phyloP scores from a whole-genome alignment of 2,797 vertebrate genomes.

The Lutjanus argentimaculatus region DNA sequence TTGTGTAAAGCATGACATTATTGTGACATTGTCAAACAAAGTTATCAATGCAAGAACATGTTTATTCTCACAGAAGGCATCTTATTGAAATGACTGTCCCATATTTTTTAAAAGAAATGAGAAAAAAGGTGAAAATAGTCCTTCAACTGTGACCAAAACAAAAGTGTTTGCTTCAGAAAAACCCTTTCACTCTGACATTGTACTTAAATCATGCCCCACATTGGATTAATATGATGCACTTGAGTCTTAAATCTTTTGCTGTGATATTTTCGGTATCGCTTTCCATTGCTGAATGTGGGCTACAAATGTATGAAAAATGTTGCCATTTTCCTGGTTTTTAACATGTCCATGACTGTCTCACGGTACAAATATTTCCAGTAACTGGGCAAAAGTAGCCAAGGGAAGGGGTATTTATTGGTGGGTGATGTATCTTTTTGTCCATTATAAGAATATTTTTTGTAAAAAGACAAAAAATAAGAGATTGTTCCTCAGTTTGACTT shows the following conservation, averaged over 20 bases:
- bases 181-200: slow-evolving; percentile 66
- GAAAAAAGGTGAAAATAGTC: slow-evolving; percentile 64
- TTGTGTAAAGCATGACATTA: slow-evolving; percentile 71
- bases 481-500: slow-evolving; percentile 71
- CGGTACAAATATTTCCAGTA: slow-evolving; percentile 81
- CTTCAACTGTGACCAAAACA: slow-evolving; percentile 84
- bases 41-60: slow-evolving; percentile 57
- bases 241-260: slow-evolving; percentile 84
- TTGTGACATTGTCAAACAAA: slow-evolving; percentile 63
- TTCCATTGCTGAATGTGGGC: slow-evolving; percentile 69
- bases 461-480: slow-evolving; percentile 70
- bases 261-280: slow-evolving; percentile 73
- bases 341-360: slow-evolving; percentile 74
- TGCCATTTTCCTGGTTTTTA: slow-evolving; percentile 59
- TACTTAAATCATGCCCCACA: slow-evolving; percentile 72
- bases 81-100: slow-evolving; percentile 55
- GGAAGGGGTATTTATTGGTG: slow-evolving; percentile 85
- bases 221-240: slow-evolving; percentile 78
- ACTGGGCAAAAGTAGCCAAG: slow-evolving; percentile 75
- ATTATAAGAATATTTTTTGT: slow-evolving; percentile 73
- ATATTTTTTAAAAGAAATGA: slow-evolving; percentile 43
- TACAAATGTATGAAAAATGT: slow-evolving; percentile 61
- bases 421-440: slow-evolving; percentile 78
- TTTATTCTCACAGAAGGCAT: slow-evolving; percentile 61
- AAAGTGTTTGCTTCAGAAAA: slow-evolving; percentile 64